Base-by-base conservation (phyloP, 2,113 vertebrate genomes). In the Larimichthys polyactis region DNA sequence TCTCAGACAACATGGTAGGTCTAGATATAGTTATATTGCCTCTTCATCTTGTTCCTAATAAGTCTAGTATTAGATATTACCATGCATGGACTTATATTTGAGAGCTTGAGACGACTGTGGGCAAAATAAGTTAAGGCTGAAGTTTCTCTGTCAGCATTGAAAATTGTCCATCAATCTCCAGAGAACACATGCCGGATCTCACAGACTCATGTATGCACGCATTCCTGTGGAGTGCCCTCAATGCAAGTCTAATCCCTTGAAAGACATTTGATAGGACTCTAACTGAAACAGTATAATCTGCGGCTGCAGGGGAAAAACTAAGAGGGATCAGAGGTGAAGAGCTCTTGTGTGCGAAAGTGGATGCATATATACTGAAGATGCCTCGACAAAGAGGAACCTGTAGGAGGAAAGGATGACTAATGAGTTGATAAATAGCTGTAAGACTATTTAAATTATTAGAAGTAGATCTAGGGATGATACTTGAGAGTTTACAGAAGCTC, bases 1-100 rank as follows among this genome's bases (percentile, higher is more conserved):
- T 4, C 43, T 10, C 70, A 46, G 69, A 64, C 24, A 24, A 70
- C 55, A 57, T 74, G 44, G 20, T 59, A 2, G 27, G 57, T 79
- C 71, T n/a, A 29, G 66, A 80, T 81, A 72, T 78, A 68, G 74
- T 66, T 72, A 87, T 78, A 54, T 17, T 10, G 20, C 7, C 1
- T 74, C 63, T 65, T 79, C 82, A 52, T 80, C 20, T 62, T 32
- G 11, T 32, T 78, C 32, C 29, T 48, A 64, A 68, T 14, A 24
- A 57, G 44, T 11, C 57, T 46, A 14, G 17, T 36, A 22, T 55
- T 67, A 48, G 44, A 54, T 57, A 48, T 85, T 79, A 75, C 68
- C 62, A 63, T 75, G 59, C 46, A 74, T 58, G 20, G 66, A 36
- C 62, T 78, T 58, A n/a, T 44, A 59, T 55, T 55, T 32, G 22